Conservation (phyloP, 2,113 vertebrate species). For the Lamprotornis superbus region DNA sequence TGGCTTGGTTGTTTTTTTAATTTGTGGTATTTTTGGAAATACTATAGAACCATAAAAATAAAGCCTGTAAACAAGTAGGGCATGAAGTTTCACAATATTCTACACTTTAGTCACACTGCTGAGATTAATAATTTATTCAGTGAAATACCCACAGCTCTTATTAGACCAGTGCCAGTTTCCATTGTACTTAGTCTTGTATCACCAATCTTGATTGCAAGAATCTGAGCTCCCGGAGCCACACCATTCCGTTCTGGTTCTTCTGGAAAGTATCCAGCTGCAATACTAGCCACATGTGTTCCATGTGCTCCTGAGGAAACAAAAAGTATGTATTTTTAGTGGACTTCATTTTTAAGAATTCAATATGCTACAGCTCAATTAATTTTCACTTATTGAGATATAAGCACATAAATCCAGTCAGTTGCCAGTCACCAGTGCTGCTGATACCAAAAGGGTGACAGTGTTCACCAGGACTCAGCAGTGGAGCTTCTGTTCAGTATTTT, state of each 20-base stretch:
- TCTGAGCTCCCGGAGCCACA: conserved; percentile 92
- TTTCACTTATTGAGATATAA: background rate
- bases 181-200: conserved; percentile 96
- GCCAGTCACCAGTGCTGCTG: background rate
- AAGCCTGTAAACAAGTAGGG: background rate
- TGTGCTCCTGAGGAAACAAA: conserved; percentile 83
- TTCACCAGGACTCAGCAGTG: background rate
- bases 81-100: background rate
- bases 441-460: background rate
- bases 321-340: background rate
- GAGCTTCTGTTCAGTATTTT: background rate
- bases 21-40: background rate
- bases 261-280: conserved; percentile 94
- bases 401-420: background rate
- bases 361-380: background rate
- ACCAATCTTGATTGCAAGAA: conserved; percentile 95
- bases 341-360: background rate
- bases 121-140: background rate
- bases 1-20: background rate
- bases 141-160: conserved; percentile 85
- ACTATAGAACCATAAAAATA: background rate
- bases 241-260: conserved; percentile 94
- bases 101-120: background rate
- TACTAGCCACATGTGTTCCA: conserved; percentile 97
- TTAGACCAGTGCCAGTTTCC: conserved; percentile 98